Evolutionary conservation across 2,797 vertebrate genomes (phyloP).

Genomic region (Oryzias sinensis): DNA sequence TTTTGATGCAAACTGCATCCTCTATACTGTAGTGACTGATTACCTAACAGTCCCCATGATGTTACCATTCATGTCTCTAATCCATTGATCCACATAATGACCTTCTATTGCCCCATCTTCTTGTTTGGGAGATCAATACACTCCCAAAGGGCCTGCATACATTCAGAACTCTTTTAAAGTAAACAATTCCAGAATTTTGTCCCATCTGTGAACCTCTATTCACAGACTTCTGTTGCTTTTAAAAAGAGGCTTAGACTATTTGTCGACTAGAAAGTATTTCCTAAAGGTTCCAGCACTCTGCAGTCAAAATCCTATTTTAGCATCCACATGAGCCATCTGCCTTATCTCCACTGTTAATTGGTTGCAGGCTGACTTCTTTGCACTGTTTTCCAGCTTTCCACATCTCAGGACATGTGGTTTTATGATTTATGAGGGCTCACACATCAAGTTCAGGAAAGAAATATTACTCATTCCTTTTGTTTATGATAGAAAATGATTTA

Average conservation of each 20-base stretch:
- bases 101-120: no score
- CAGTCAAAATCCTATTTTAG: constrained; percentile 66
- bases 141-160: no score
- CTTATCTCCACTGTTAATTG: constrained; percentile 59
- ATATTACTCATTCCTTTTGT: constrained; percentile 1
- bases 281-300: constrained; percentile 59
- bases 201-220: constrained; percentile 34
- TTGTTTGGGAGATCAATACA: no score
- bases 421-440: constrained; percentile 24
- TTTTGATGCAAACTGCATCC: no score
- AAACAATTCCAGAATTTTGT: background rate
- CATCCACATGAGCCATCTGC: constrained; percentile 61
- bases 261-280: constrained; percentile 34
- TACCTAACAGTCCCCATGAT: no score
- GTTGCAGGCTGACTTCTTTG: constrained; percentile 39
- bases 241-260: constrained; percentile 26
- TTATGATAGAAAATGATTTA: constrained; percentile 5
- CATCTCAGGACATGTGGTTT: constrained; percentile 21
- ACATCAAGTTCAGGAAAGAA: constrained; percentile 8
- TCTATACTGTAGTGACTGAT: no score
- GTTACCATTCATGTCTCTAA: no score
- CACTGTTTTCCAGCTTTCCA: constrained; percentile 21
- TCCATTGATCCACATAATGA: no score
- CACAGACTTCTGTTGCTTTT: constrained; percentile 37
- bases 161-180: background rate